Percentiles rank a stretch among this genome's conserved stretches.
phyloP scores from a whole-genome alignment of 2,113 vertebrate genomes.

The Amblyornis subalaris region DNA sequence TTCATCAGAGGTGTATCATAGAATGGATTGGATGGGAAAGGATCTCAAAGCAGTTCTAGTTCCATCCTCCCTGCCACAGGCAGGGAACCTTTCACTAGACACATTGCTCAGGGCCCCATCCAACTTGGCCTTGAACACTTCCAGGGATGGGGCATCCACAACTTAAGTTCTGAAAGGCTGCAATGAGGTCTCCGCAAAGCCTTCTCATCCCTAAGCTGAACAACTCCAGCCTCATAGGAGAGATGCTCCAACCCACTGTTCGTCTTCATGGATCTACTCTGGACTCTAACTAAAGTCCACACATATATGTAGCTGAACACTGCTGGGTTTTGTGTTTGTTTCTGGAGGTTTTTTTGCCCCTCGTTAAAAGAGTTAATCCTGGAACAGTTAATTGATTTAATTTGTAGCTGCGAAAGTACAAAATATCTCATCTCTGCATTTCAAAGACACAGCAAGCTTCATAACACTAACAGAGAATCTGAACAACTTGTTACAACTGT shows the following conservation, averaged over 20 bases:
- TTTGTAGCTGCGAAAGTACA: background rate
- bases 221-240: background rate
- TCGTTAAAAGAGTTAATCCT: background rate
- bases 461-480: background rate
- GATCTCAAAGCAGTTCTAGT: background rate
- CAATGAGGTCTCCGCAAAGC: background rate
- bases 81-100: background rate
- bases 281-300: background rate
- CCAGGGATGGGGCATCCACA: background rate
- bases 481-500: background rate
- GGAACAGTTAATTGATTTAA: background rate
- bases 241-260: background rate
- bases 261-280: background rate
- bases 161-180: background rate
- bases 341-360: fast-evolving
- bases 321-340: background rate
- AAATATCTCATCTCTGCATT: background rate
- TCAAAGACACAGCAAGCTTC: background rate
- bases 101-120: background rate
- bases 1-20: background rate
- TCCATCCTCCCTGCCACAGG: background rate
- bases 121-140: background rate
- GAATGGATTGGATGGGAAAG: background rate
- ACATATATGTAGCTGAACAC: background rate
- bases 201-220: background rate